These are phyloP conservation scores for Drosophila anceps DNA, from an alignment of 2,888 invertebrate genomes.

Conservation along the genomic window DNA sequence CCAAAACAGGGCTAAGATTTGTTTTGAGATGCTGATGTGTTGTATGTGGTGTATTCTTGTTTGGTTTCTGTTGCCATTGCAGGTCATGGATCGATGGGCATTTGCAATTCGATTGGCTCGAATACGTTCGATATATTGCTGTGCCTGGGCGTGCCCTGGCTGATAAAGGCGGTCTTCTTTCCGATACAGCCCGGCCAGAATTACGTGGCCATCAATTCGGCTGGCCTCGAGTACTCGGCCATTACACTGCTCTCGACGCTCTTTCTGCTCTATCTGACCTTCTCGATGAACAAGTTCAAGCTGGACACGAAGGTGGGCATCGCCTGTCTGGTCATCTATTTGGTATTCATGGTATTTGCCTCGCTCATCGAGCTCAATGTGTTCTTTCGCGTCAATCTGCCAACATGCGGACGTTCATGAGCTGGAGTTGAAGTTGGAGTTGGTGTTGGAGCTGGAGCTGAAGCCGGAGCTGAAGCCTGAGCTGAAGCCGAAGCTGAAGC, in stretches of 20 bases:
- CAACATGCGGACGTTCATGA: slow-evolving; percentile 90
- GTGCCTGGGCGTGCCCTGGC: slow-evolving; percentile 94
- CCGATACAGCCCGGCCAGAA: slow-evolving; percentile 92
- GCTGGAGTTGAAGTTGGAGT: slow-evolving; percentile 22
- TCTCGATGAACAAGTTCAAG: slow-evolving; percentile 94
- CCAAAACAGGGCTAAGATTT: background rate
- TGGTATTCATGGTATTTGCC: slow-evolving; percentile 93
- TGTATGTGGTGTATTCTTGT: slow-evolving; percentile 15
- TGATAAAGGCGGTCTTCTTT: slow-evolving; percentile 93
- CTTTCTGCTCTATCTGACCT: slow-evolving; percentile 92
- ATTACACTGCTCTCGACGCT: slow-evolving; percentile 95
- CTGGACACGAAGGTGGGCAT: slow-evolving; percentile 94
- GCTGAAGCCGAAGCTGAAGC: slow-evolving; percentile 5
- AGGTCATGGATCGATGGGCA: slow-evolving; percentile 96
- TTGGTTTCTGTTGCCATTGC: background rate
- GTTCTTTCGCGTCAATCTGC: slow-evolving; percentile 95
- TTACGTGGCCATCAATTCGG: slow-evolving; percentile 94
- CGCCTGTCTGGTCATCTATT: slow-evolving; percentile 94
- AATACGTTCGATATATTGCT: slow-evolving; percentile 96
- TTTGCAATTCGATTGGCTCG: slow-evolving; percentile 95
- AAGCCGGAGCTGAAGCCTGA: slow-evolving; percentile 10
- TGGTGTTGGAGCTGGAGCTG: slow-evolving; percentile 1
- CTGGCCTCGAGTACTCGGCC: slow-evolving; percentile 95
- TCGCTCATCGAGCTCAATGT: slow-evolving; percentile 96
- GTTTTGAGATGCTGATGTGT: slow-evolving; percentile 1